A percentile compares a stretch with the other conserved stretches of the same genome.
phyloP scores from a whole-genome alignment of 2,888 invertebrate species.

The Germaria angustata region DNA sequence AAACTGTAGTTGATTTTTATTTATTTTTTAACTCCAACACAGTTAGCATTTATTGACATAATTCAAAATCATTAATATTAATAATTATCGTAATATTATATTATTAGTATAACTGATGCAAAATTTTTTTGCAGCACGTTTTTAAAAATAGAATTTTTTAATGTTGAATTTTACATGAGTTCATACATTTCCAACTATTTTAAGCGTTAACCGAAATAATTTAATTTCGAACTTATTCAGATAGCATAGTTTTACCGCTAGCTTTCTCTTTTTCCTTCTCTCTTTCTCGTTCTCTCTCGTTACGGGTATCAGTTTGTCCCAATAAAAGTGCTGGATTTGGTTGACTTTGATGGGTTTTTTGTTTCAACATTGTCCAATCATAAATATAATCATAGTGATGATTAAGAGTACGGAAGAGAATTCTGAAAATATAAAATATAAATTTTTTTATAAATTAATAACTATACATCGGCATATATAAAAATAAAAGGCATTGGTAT shows the following conservation, averaged over 20 bases:
- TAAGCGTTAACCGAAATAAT: slow-evolving; percentile 58
- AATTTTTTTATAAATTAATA: no score
- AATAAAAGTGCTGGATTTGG: slow-evolving; percentile 77
- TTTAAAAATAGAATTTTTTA: slow-evolving; percentile 64
- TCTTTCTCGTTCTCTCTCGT: slow-evolving; percentile 77
- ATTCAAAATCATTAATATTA: slow-evolving; percentile 73
- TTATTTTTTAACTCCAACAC: slow-evolving; percentile 74
- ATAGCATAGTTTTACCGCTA: slow-evolving; percentile 76
- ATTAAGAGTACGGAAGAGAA: slow-evolving; percentile 99
- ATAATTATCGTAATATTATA: slow-evolving; percentile 68
- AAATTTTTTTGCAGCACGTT: slow-evolving; percentile 75
- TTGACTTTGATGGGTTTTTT: slow-evolving; percentile 83
- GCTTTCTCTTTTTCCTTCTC: slow-evolving; percentile 77
- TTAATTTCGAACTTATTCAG: slow-evolving; percentile 73
- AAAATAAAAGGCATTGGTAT: no score
- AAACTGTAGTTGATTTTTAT: slow-evolving; percentile 59
- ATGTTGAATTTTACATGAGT: slow-evolving; percentile 67
- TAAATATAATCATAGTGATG: slow-evolving; percentile 99
- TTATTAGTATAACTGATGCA: slow-evolving; percentile 72
- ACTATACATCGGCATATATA: no score
- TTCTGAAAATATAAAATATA: slow-evolving; percentile 82
- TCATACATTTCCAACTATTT: slow-evolving; percentile 65
- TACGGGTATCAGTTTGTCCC: slow-evolving; percentile 77
- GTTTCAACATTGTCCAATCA: slow-evolving; percentile 99
- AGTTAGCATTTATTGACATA: slow-evolving; percentile 76